Conservation (phyloP, 2,797 vertebrate genomes). For the Chelidonichthys spinosus region DNA sequence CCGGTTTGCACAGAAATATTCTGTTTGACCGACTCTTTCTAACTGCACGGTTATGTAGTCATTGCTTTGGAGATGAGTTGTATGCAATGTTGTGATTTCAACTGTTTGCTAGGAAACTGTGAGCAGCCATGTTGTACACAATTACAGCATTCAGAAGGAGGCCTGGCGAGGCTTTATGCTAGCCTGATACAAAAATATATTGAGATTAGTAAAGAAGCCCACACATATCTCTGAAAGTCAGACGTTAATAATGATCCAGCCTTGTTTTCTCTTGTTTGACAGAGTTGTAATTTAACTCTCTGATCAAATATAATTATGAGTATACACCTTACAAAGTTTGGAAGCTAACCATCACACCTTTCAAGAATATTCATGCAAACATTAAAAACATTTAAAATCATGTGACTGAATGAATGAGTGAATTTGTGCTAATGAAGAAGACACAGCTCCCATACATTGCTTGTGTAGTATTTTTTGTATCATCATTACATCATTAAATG, state of each 20-base stretch:
- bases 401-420: no score
- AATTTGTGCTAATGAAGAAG: background rate
- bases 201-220: background rate
- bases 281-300: background rate
- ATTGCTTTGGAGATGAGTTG: no score
- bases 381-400: background rate
- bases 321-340: background rate
- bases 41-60: background rate
- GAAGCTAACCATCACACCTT: background rate
- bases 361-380: background rate
- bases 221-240: background rate
- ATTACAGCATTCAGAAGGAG: background rate
- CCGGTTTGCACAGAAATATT: background rate
- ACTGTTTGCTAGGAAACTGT: background rate
- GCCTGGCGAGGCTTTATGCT: background rate
- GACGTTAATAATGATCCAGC: background rate
- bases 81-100: background rate
- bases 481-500: background rate
- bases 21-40: background rate
- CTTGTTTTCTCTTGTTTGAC: background rate
- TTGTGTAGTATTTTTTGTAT: no score
- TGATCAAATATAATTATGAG: background rate
- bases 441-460: background rate
- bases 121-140: background rate
- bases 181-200: background rate